Conservation (phyloP, 2,797 vertebrate genomes). For the Spinus pinus region DNA sequence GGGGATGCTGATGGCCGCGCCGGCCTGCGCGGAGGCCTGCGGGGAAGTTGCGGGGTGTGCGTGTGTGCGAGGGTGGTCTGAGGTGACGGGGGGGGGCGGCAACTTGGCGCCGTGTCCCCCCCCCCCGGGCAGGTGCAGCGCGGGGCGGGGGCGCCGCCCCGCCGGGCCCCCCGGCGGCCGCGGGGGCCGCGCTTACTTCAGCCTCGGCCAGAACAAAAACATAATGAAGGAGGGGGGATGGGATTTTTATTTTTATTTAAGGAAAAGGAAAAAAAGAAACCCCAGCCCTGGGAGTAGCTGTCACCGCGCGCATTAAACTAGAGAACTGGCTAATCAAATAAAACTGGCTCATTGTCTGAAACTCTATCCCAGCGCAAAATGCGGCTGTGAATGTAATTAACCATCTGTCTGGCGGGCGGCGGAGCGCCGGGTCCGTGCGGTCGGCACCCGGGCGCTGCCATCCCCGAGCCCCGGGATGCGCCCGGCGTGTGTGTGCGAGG, state of each 20-base stretch:
- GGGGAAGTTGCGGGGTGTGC: background rate
- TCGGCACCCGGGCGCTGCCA: background rate
- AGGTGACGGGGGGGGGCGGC: background rate
- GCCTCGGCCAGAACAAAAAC: constrained; percentile 12
- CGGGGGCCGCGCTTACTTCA: background rate
- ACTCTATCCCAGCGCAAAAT: constrained; percentile 75
- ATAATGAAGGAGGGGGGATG: background rate
- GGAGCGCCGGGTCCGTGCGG: constrained; percentile 63
- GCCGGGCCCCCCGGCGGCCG: background rate
- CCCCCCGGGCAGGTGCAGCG: background rate
- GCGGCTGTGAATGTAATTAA: constrained; percentile 78
- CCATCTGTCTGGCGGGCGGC: constrained; percentile 76
- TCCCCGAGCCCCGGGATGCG: background rate
- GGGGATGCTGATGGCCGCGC: background rate
- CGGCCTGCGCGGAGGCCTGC: constrained; percentile 34
- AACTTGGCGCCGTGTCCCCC: background rate
- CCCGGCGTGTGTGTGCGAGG: background rate
- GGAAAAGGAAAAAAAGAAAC: background rate
- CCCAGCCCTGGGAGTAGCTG: constrained; percentile 6
- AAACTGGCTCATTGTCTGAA: constrained; percentile 76
- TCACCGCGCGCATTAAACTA: constrained; percentile 67
- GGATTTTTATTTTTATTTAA: background rate
- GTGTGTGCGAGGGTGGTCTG: background rate
- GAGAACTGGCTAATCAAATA: constrained; percentile 71
- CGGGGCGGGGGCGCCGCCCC: constrained; percentile 3